phyloP scores from a whole-genome alignment of 2,113 vertebrate species.

The Charina bottae region DNA sequence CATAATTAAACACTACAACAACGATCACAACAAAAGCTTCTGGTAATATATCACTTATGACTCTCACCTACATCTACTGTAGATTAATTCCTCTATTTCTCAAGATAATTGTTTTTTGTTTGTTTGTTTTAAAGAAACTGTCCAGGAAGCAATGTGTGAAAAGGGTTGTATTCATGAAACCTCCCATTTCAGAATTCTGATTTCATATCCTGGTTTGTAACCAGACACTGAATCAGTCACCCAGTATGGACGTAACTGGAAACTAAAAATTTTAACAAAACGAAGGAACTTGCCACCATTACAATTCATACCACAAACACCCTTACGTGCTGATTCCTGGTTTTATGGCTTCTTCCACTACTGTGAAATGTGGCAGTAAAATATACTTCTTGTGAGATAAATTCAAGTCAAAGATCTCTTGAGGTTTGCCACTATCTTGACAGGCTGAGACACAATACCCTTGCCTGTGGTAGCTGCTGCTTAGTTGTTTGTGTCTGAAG shows the following conservation, averaged over 20 bases:
- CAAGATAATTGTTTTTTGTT: background rate
- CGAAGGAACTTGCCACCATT: background rate
- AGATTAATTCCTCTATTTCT: background rate
- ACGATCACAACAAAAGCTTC: background rate
- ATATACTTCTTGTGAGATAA: background rate
- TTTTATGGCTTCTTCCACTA: background rate
- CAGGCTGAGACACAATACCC: background rate
- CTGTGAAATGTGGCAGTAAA: background rate
- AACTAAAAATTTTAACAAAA: background rate
- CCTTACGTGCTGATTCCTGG: background rate
- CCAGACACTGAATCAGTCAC: background rate
- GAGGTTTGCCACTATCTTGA: background rate
- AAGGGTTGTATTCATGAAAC: background rate
- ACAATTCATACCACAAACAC: background rate
- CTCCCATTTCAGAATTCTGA: background rate
- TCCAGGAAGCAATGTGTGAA: background rate
- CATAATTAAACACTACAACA: background rate
- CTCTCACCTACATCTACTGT: background rate
- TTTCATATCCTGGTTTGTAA: background rate
- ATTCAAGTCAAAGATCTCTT: background rate
- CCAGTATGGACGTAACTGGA: background rate
- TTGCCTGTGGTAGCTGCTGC: background rate
- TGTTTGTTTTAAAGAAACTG: background rate
- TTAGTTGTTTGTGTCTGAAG: background rate
- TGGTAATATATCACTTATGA: background rate